Percentiles rank a stretch among this genome's conserved stretches.
These are phyloP conservation scores for Drosophila stalkeri DNA, from an alignment of 2,888 invertebrate species.

Conservation along the genomic window DNA sequence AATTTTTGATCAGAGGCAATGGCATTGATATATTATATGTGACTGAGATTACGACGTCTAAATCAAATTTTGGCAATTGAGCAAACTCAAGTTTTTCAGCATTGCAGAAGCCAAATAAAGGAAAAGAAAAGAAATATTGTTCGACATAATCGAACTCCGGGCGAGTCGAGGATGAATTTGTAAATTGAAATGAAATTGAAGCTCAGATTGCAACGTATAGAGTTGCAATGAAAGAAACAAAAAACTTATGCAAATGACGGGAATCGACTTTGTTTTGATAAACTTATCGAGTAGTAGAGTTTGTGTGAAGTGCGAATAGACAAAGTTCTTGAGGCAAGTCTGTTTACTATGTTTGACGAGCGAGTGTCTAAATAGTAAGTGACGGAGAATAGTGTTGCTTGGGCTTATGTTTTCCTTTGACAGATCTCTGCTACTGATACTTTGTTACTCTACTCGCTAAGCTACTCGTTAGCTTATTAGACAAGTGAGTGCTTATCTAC, in stretches of 20 bases:
- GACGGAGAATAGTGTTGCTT: too few species aligned
- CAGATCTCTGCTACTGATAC: too few species aligned
- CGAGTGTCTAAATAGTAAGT: too few species aligned
- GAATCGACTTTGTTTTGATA: too few species aligned
- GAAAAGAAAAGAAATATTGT: background rate
- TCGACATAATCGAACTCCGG: background rate
- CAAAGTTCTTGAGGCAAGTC: too few species aligned
- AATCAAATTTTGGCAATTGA: constrained; percentile 2
- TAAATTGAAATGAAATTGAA: background rate
- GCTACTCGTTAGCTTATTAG: background rate
- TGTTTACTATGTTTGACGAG: too few species aligned
- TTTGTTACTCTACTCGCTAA: background rate
- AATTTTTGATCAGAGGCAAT: background rate
- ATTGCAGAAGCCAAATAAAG: background rate
- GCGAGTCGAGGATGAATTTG: background rate
- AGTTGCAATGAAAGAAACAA: too few species aligned
- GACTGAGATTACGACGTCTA: background rate
- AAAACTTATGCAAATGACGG: too few species aligned
- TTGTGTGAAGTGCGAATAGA: too few species aligned
- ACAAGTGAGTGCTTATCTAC: background rate
- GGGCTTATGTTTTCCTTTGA: too few species aligned
- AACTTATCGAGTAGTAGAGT: too few species aligned
- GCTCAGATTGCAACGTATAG: background rate
- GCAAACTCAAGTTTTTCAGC: background rate
- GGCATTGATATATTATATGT: constrained; percentile 3